Percentiles rank a stretch among this genome's conserved stretches.
These are phyloP conservation scores for Buphagus erythrorhynchus DNA, from an alignment of 2,797 vertebrate genomes.

Conservation along the genomic window DNA sequence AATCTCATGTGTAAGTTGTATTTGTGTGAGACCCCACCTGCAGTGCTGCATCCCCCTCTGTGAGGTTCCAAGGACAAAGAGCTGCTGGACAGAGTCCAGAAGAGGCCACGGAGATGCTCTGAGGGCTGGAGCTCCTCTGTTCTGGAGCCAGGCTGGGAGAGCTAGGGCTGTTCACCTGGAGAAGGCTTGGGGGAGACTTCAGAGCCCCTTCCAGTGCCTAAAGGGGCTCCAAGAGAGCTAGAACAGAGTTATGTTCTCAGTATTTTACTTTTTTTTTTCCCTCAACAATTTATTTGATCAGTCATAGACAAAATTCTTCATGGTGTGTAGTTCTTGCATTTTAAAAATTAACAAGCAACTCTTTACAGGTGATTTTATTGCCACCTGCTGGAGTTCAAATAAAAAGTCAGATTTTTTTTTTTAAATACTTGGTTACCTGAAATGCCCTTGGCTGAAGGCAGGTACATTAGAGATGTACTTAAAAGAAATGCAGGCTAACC, in stretches of 20 bases:
- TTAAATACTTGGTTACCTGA: neutral
- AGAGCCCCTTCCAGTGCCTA: neutral
- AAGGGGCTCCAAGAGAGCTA: neutral
- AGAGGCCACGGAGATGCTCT: neutral
- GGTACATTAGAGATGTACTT: neutral
- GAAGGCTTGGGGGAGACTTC: neutral
- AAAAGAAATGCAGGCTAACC: neutral
- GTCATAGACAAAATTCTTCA: neutral
- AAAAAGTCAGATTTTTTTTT: neutral
- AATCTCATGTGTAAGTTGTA: fast-evolving
- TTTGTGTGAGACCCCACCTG: neutral
- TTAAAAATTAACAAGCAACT: neutral
- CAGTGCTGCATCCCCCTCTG: neutral
- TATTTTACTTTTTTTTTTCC: neutral
- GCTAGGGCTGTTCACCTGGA: neutral
- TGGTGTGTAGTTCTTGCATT: neutral
- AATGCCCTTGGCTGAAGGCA: neutral
- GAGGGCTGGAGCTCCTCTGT: neutral
- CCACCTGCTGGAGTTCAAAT: neutral
- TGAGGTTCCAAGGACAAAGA: neutral
- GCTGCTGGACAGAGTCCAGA: neutral
- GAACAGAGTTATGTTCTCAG: neutral
- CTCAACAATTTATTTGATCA: neutral
- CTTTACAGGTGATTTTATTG: neutral
- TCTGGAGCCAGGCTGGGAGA: neutral